Evolutionary conservation across 2,888 invertebrate genomes (phyloP), one percentile per base, ranked within the genome.

Genomic region (Drosophila rubida): DNA sequence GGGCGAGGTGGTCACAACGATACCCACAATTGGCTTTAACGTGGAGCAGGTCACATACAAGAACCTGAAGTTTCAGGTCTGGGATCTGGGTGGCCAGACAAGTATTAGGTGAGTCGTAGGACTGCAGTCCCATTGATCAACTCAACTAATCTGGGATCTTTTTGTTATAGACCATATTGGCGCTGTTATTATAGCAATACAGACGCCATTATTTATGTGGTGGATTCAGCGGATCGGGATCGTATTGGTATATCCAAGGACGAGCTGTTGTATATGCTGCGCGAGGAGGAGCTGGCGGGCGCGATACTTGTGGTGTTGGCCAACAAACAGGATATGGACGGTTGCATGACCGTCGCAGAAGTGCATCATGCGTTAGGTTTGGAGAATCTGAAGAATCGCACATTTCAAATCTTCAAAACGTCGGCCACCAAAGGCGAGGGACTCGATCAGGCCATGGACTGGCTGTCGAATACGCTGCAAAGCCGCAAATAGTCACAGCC

Each of bases 131-230:
- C 1, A 4, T 11, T 32, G 4, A 5, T n/a, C 7, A 25, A 19
- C 19, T 0, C 5, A 41, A 41, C 35, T 14, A 41, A 19, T 41
- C 41, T 11, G 3, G 14, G 1, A 19, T 3, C 6, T 19, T 39
- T 19, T 51, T 9, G 50, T 73, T 73, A 1, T 57, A 98, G 99
- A 93, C 99, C 99, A 0, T 99, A 99, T 92, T 99, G 99, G 99
- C 94, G 99, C 92, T 99, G 99, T 94, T 99, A 99, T 93, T 99
- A 98, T 92, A 98, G 99, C 81, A 99, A 99, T 93, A 99, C 99
- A 91, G 99, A 99, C 94, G 99, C 99, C 90, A 99, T 99, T 88
- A 99, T 99, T 89, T 99, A 99, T 93, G 99, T 99, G 57, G 99
- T 99, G 51, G 99, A 99, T 93, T 99, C 99, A 48, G 99, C 98